Conservation (phyloP, 2,888 invertebrate species). For the Polia nebulosa region DNA sequence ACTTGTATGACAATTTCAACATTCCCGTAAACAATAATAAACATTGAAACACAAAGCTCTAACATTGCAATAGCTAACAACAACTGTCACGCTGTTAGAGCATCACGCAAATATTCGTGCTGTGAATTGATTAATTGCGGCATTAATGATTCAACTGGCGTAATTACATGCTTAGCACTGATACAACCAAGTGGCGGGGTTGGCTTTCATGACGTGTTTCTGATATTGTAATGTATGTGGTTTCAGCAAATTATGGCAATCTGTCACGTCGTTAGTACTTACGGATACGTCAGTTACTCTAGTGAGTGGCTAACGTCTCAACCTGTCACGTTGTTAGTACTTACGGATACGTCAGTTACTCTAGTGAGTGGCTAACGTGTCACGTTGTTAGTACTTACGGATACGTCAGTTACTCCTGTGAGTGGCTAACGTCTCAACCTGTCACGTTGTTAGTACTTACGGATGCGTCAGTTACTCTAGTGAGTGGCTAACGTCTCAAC, state of each 20-base stretch:
- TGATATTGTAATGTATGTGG: background rate
- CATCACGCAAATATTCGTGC: conserved; percentile 53
- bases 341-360: no score
- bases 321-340: no score
- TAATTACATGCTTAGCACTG: conserved; percentile 39
- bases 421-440: no score
- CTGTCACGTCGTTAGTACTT: background rate
- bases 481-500: no score
- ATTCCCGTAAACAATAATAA: background rate
- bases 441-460: no score
- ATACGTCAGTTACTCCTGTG: no score
- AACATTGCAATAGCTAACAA: conserved; percentile 30
- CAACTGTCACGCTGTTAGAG: conserved; percentile 52
- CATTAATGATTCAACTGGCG: conserved; percentile 49
- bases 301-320: no score
- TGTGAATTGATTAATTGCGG: conserved; percentile 51
- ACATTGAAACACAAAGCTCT: conserved; percentile 8
- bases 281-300: no score
- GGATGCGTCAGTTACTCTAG: no score
- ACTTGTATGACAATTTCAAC: background rate
- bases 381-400: no score
- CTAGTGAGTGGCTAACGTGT: no score
- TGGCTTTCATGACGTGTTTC: conserved; percentile 14
- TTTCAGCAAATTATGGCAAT: background rate
- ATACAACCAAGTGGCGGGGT: conserved; percentile 18